phyloP scores from a whole-genome alignment of 2,888 invertebrate genomes.

The Tiphia femorata region DNA sequence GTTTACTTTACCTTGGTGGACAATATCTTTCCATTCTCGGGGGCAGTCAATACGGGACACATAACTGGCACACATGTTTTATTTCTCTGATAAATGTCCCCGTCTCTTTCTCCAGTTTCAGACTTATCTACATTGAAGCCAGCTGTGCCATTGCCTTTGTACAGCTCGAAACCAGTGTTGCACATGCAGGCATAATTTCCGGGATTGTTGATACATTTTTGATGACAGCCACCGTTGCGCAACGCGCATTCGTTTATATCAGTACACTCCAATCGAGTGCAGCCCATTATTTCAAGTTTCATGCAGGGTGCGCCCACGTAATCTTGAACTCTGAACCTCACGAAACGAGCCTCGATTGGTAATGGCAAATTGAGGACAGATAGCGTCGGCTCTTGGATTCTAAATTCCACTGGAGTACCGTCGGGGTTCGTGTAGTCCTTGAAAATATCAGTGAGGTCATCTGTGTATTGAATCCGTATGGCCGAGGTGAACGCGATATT shows the following conservation, averaged over 20 bases:
- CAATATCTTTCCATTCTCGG: slow-evolving; percentile 87
- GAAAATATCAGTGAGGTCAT: slow-evolving; percentile 89
- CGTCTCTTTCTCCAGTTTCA: slow-evolving; percentile 90
- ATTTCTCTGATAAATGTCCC: slow-evolving; percentile 89
- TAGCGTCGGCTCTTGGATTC: slow-evolving; percentile 90
- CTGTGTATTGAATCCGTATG: slow-evolving; percentile 86
- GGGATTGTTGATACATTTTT: slow-evolving; percentile 91
- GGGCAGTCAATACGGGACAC: slow-evolving; percentile 83
- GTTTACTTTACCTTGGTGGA: slow-evolving; percentile 76
- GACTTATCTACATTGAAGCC: slow-evolving; percentile 84
- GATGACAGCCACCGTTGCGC: slow-evolving; percentile 92
- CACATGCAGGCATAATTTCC: slow-evolving; percentile 91
- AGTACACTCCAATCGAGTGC: slow-evolving; percentile 88
- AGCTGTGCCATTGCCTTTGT: slow-evolving; percentile 89
- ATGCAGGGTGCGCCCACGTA: slow-evolving; percentile 91
- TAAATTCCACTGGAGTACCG: slow-evolving; percentile 92
- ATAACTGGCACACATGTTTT: slow-evolving; percentile 95
- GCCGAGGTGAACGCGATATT: slow-evolving; percentile 91
- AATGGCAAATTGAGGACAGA: slow-evolving; percentile 91
- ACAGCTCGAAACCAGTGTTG: slow-evolving; percentile 92
- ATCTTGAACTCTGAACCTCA: slow-evolving; percentile 87
- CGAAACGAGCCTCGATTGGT: slow-evolving; percentile 90
- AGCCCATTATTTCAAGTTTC: slow-evolving; percentile 93
- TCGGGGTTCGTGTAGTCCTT: slow-evolving; percentile 94
- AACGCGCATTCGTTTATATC: slow-evolving; percentile 90